These are phyloP conservation scores for Spinus pinus DNA, from an alignment of 2,797 vertebrate species.

Conservation along the genomic window DNA sequence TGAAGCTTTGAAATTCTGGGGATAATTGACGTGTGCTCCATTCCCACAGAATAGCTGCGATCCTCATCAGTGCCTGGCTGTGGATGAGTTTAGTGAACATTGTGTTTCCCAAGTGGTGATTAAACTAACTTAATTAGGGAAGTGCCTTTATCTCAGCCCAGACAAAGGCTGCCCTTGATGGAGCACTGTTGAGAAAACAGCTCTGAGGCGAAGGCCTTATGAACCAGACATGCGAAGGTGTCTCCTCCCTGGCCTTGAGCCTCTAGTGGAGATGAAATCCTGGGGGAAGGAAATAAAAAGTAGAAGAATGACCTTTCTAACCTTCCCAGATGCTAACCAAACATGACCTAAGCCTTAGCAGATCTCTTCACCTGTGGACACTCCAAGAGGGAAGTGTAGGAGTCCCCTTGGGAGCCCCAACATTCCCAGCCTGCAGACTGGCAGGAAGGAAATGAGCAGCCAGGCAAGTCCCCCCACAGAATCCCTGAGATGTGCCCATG, in stretches of 20 bases:
- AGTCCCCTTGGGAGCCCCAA: background rate
- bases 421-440: background rate
- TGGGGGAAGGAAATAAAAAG: background rate
- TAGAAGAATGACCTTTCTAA: background rate
- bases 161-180: constrained; percentile 31
- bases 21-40: constrained; percentile 53
- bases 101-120: constrained; percentile 41
- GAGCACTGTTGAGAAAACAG: constrained; percentile 9
- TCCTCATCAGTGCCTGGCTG: background rate
- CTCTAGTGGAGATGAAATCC: background rate
- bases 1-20: constrained; percentile 52
- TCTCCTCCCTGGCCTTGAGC: background rate
- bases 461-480: fast-evolving
- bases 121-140: constrained; percentile 56
- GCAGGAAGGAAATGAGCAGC: background rate
- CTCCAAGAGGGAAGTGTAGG: background rate
- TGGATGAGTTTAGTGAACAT: constrained; percentile 34
- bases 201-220: background rate
- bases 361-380: background rate
- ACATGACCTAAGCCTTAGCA: background rate
- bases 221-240: background rate
- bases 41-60: constrained; percentile 27
- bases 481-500: fast-evolving
- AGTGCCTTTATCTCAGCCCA: constrained; percentile 44
- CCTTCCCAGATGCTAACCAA: background rate